phyloP scores from a whole-genome alignment of 2,888 invertebrate genomes.

The Lydus trimaculatus region DNA sequence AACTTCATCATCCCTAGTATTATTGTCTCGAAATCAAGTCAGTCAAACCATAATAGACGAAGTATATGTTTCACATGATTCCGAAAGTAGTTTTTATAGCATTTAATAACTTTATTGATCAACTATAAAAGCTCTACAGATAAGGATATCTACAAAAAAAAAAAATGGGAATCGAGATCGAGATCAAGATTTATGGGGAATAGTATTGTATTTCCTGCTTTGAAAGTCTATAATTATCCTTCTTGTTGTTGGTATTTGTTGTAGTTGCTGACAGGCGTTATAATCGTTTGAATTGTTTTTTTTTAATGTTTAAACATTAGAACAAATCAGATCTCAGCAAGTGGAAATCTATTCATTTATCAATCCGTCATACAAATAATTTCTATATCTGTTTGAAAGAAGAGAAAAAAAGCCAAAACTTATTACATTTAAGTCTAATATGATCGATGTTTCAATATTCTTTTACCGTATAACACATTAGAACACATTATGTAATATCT shows the following conservation, averaged over 20 bases:
- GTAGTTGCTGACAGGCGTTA: neutral
- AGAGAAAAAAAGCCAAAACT: neutral
- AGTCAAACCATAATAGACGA: too few species aligned
- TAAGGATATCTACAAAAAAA: too few species aligned
- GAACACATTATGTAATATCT: neutral
- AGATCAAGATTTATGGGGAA: too few species aligned
- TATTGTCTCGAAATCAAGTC: too few species aligned
- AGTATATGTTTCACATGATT: too few species aligned
- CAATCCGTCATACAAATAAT: neutral
- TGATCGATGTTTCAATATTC: constrained; percentile 4
- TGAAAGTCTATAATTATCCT: neutral
- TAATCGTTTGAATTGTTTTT: neutral
- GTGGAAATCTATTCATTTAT: neutral
- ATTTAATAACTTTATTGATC: too few species aligned
- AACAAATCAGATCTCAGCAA: constrained; percentile 3
- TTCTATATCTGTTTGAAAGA: constrained; percentile 1
- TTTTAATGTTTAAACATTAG: neutral
- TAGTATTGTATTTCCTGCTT: too few species aligned
- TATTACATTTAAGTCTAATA: neutral
- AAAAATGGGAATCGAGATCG: too few species aligned
- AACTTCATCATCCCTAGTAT: too few species aligned
- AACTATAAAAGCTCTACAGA: too few species aligned
- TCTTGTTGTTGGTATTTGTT: neutral
- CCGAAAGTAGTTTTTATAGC: too few species aligned
- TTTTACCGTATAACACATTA: neutral